A percentile compares a stretch with the other conserved stretches of the same genome.
Conservation (phyloP, 2,888 invertebrate species). For the Xestia rhomboidea region DNA sequence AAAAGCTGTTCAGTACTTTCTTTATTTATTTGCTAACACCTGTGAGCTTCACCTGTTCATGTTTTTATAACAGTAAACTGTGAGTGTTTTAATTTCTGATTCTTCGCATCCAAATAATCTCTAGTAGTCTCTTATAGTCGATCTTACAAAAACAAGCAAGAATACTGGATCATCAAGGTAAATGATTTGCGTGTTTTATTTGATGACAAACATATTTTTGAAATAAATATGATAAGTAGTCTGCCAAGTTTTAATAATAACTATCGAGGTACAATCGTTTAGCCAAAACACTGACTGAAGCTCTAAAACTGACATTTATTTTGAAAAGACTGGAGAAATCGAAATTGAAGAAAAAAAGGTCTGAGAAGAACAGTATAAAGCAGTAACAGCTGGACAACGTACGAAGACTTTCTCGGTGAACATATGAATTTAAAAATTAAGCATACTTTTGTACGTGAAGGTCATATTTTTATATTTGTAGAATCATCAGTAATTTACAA, state of each 20-base stretch:
- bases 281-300: conserved; percentile 20
- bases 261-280: conserved; percentile 41
- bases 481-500: conserved; percentile 32
- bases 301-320: not conserved
- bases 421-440: not conserved
- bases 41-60: conserved; percentile 51
- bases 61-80: conserved; percentile 44
- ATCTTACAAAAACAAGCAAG: not conserved
- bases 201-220: conserved; percentile 37
- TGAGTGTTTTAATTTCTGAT: conserved; percentile 43
- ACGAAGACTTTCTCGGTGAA: not conserved
- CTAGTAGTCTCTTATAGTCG: not conserved
- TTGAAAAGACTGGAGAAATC: not conserved
- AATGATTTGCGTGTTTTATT: conserved; percentile 29
- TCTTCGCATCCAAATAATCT: conserved; percentile 12
- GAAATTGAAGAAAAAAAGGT: not conserved
- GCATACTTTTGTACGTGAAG: conserved; percentile 2
- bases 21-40: conserved; percentile 54
- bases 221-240: conserved; percentile 52
- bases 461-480: conserved; percentile 28
- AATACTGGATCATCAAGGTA: conserved; percentile 30
- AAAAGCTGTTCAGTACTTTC: conserved; percentile 8
- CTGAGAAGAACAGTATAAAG: not conserved
- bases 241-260: conserved; percentile 59
- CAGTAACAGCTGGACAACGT: not conserved